Evolutionary conservation across 2,113 vertebrate genomes (phyloP).

Genomic region (Cathartes aura): DNA sequence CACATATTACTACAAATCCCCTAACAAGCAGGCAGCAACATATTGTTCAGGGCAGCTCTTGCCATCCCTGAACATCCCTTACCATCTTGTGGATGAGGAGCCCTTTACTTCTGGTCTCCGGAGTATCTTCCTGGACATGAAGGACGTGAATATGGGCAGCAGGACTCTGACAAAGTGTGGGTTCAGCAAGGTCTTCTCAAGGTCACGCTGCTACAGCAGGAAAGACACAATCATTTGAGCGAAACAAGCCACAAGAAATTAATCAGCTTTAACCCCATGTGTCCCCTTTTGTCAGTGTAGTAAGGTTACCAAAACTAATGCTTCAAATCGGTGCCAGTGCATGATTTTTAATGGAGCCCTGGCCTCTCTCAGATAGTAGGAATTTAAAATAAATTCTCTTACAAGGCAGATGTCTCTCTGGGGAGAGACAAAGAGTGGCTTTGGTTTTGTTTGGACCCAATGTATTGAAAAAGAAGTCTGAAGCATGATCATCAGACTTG

Average conservation of each 20-base stretch:
- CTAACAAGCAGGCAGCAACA: not conserved
- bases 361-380: not conserved
- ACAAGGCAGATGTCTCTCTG: not conserved
- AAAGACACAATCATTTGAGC: not conserved
- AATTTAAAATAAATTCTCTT: not conserved
- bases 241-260: not conserved
- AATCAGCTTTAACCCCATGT: not conserved
- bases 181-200: not conserved
- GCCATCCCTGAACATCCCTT: not conserved
- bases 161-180: not conserved
- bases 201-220: not conserved
- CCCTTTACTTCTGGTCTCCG: not conserved
- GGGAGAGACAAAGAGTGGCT: not conserved
- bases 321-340: not conserved
- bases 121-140: not conserved
- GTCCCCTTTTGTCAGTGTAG: not conserved
- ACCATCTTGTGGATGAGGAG: not conserved
- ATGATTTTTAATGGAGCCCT: not conserved
- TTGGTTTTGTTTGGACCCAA: not conserved
- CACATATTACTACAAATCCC: not conserved
- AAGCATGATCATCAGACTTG: not conserved
- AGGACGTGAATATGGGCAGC: not conserved
- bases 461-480: not conserved
- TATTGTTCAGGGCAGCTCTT: not conserved
- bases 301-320: not conserved